Base-by-base conservation (phyloP, 1,140 invertebrate genomes). In the Telenomus remus region DNA sequence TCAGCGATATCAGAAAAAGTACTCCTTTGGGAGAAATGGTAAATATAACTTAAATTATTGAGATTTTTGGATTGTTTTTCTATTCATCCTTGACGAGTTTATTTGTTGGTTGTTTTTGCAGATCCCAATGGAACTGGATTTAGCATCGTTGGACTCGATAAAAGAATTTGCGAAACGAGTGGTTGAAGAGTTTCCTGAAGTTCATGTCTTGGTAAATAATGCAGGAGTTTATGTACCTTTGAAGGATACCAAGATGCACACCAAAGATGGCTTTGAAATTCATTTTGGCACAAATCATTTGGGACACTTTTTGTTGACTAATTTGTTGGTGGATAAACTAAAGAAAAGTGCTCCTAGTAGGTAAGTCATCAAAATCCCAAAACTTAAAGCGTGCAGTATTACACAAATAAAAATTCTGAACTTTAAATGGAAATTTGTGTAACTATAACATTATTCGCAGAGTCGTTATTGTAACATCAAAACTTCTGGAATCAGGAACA, bases 261-360 rank as follows among this genome's bases (percentile, higher is more conserved):
- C 95, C 0, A 87, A 91, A 78, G 95, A 97, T 87, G 94, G 94
- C 0, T 95, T 94, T 87, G 96, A 97, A 87, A 91, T 92, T 46
- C 93, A 95, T 84, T 92, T 95, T 84, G 94, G 92, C 10, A 91
- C 94, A 0, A 95, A 95, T 87, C 92, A 95, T 80, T 88, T 95
- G 39, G 94, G 93, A 11, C 95, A 96, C 81, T 97, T 96, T 82
- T 86, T 96, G n/a, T 85, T 97, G 1, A 97, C 95, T 0, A 91
- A 94, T 84, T 88, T 95, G 12, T 87, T 97, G 8, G 77, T 95
- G 33, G 92, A 94, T 10, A 85, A 89, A 13, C 84, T 97, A 8
- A 92, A 90, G 83, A 85, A 89, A 47, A 90, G 88, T 51, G 90
- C 90, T 65, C 90, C 89, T 14, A 92, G 93, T 80, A 90, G 93